Evolutionary conservation across 2,113 vertebrate genomes (phyloP), one percentile per base, ranked within the genome.

Genomic region (Apteryx owenii): DNA sequence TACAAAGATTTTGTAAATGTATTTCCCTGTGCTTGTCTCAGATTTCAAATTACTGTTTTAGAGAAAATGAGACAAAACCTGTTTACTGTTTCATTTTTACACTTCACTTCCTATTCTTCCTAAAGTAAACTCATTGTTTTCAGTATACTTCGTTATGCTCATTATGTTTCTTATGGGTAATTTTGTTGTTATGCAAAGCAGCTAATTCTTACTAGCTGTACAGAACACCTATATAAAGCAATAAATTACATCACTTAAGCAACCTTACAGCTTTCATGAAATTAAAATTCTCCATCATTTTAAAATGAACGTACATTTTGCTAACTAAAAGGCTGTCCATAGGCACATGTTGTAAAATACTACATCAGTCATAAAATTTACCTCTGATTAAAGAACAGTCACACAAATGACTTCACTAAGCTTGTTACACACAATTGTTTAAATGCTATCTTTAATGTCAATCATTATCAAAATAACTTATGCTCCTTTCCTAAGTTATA

Each of bases 181-280:
- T 91, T 53, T 69, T 69, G 61, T 89, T 94, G 53, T 91, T 70
- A 83, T 81, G 88, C 76, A 91, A 93, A 96, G 76, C 90, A 95
- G 88, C 53, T 58, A 10, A 6, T 90, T 88, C 82, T 78, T 88
- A n/a, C 65, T 86, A 86, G 72, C 81, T 79, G 51, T 71, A 42
- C 80, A 75, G 86, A 83, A 90, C 85, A 93, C 88, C 88, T 96
- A 81, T 85, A n/a, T 22, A 28, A 60, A 58, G 40, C 68, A 58
- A 83, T 83, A 66, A 88, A 93, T 92, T 60, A 8, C 22, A 44
- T 19, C 44, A 62, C 28, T 91, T 88, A 69, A 77, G 66, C 62
- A 29, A 10, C 51, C 44, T 46, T 58, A 20, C 19, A 70, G 60
- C 68, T 90, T 90, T 83, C 71, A 44, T 29, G 14, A 65, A 80